phyloP scores from a whole-genome alignment of 2,797 vertebrate genomes.

The Lutjanus campechanus region DNA sequence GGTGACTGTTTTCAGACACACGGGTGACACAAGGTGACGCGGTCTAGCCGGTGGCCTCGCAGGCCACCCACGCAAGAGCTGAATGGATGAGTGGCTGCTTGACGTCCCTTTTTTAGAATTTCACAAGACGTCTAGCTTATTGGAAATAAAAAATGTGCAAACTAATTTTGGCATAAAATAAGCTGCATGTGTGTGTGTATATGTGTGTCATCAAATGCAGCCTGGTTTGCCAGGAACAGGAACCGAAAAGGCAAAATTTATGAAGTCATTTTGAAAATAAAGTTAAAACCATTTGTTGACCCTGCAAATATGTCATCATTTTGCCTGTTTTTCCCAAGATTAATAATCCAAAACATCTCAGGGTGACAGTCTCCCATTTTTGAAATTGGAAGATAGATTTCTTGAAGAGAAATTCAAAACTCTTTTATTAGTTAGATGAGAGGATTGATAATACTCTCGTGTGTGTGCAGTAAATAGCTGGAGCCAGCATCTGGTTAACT shows the following conservation, averaged over 20 bases:
- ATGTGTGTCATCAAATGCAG: background rate
- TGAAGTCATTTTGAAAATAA: background rate
- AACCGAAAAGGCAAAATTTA: background rate
- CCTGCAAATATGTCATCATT: background rate
- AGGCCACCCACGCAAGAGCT: conserved; percentile 50
- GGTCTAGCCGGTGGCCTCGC: conserved; percentile 39
- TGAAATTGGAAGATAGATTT: conserved; percentile 17
- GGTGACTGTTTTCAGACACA: conserved; percentile 50
- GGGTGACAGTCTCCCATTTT: background rate
- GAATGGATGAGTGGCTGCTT: conserved; percentile 44
- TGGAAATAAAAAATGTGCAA: conserved; percentile 15
- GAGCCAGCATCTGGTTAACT: background rate
- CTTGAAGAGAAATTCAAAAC: background rate
- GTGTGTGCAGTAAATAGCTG: background rate
- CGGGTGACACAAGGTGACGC: conserved; percentile 63
- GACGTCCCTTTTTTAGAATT: conserved; percentile 23
- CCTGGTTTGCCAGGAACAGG: background rate
- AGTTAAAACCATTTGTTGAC: background rate
- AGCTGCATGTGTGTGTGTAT: too few relatives aligned
- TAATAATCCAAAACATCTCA: background rate
- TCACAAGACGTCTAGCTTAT: conserved; percentile 11
- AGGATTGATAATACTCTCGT: background rate
- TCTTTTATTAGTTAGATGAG: background rate
- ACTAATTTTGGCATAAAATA: background rate
- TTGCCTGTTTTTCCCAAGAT: background rate